Evolutionary conservation across 2,113 vertebrate genomes (phyloP).

Genomic region (Chauna torquata): DNA sequence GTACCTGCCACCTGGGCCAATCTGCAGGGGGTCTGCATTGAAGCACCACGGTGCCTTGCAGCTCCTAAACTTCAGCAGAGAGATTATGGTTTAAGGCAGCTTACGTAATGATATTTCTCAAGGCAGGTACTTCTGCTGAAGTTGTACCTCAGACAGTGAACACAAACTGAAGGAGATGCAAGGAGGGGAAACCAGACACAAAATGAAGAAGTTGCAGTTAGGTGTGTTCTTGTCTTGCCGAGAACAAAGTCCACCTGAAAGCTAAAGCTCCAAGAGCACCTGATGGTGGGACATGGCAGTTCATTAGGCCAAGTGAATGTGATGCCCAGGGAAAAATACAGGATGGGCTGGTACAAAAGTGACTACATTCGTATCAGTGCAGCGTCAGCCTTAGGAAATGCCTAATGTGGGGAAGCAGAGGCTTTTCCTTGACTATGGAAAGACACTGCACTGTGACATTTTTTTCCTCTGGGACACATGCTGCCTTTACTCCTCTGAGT

Average conservation of each 20-base stretch:
- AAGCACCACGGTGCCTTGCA: background rate
- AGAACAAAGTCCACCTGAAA: background rate
- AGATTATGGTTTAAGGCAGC: background rate
- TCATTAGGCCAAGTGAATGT: background rate
- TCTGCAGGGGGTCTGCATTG: background rate
- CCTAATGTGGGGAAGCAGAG: background rate
- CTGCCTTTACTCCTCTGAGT: background rate
- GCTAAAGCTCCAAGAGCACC: background rate
- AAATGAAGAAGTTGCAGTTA: background rate
- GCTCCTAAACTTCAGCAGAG: background rate
- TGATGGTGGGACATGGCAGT: background rate
- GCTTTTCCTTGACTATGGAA: background rate
- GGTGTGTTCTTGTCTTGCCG: background rate
- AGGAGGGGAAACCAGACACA: background rate
- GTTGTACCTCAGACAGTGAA: background rate
- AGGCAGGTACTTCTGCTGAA: background rate
- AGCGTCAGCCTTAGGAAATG: background rate
- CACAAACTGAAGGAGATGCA: background rate
- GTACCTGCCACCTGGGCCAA: background rate
- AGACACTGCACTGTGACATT: background rate
- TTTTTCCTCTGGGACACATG: background rate
- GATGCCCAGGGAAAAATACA: background rate
- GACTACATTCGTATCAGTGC: background rate
- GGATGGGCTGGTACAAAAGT: background rate
- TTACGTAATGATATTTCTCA: background rate